Conservation (phyloP, 2,888 invertebrate genomes). For the Tinea semifulvella region DNA sequence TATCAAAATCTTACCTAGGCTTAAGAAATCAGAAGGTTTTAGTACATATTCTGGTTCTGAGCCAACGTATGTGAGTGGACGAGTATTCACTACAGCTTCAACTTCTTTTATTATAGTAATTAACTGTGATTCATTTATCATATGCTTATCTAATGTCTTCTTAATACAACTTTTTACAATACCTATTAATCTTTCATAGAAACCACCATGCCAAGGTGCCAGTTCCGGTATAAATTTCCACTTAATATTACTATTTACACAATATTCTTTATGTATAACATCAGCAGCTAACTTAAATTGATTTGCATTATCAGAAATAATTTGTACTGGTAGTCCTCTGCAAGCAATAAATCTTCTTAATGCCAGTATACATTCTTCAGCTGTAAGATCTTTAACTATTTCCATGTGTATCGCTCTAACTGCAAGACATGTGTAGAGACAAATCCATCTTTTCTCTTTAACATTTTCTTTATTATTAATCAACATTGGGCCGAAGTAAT, state of each 20-base stretch:
- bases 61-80: conserved; percentile 18
- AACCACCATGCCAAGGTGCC: conserved; percentile 21
- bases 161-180: conserved; percentile 18
- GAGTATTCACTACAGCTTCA: conserved; percentile 18
- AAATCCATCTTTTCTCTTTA: conserved; percentile 11
- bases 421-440: conserved; percentile 11
- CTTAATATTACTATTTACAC: conserved; percentile 15
- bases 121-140: conserved; percentile 16
- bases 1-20: neutral
- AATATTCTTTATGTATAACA: conserved; percentile 16
- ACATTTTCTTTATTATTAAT: neutral
- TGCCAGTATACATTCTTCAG: conserved; percentile 18
- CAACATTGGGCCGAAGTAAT: conserved; percentile 8
- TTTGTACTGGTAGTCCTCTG: conserved; percentile 15
- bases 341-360: conserved; percentile 14
- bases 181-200: conserved; percentile 20
- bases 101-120: conserved; percentile 18
- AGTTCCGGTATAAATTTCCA: conserved; percentile 21
- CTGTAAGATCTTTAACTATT: conserved; percentile 16
- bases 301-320: conserved; percentile 19
- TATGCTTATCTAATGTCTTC: conserved; percentile 18
- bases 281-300: conserved; percentile 18
- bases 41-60: conserved; percentile 16
- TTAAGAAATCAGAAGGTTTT: conserved; percentile 17
- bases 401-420: conserved; percentile 18